phyloP scores from a whole-genome alignment of 1,140 invertebrate species.

The Sinonovacula constricta region DNA sequence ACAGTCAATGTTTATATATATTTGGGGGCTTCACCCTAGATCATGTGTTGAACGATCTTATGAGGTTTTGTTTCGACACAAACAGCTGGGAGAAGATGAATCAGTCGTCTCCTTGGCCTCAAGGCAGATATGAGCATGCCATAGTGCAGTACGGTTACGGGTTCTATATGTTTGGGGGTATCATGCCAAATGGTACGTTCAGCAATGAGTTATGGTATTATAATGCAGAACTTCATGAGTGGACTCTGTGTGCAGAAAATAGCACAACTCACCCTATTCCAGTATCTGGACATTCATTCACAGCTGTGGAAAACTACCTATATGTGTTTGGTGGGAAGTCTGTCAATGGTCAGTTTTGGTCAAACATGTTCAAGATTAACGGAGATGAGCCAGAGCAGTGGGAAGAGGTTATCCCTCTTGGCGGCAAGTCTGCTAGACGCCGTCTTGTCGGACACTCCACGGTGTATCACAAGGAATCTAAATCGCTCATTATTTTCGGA shows the following conservation, averaged over 20 bases:
- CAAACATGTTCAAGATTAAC: conserved; percentile 78
- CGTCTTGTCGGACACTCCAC: conserved; percentile 93
- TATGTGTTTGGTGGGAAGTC: conserved; percentile 94
- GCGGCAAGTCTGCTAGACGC: conserved; percentile 90
- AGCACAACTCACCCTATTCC: conserved; percentile 86
- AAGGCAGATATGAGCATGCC: conserved; percentile 90
- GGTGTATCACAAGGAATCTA: conserved; percentile 89
- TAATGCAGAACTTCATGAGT: conserved; percentile 84
- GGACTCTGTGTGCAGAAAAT: conserved; percentile 86
- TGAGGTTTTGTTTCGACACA: conserved; percentile 80
- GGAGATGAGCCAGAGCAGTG: conserved; percentile 70
- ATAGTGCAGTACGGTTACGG: conserved; percentile 82
- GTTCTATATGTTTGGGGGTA: conserved; percentile 94
- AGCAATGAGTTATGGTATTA: conserved; percentile 94
- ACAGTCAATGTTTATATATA: conserved; percentile 91
- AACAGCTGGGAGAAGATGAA: conserved; percentile 74
- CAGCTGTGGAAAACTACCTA: conserved; percentile 83
- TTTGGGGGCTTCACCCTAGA: conserved; percentile 97
- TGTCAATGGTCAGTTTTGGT: conserved; percentile 78
- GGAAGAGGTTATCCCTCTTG: conserved; percentile 80
- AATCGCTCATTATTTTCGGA: conserved; percentile 93
- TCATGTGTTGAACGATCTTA: conserved; percentile 87
- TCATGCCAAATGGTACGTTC: conserved; percentile 86
- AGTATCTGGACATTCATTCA: conserved; percentile 91
- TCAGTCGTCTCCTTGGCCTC: conserved; percentile 75